Percentiles rank a stretch among this genome's conserved stretches.
These are phyloP conservation scores for Caenorhabditis sp. DNA, from an alignment of 2,888 invertebrate species.

Conservation along the genomic window DNA sequence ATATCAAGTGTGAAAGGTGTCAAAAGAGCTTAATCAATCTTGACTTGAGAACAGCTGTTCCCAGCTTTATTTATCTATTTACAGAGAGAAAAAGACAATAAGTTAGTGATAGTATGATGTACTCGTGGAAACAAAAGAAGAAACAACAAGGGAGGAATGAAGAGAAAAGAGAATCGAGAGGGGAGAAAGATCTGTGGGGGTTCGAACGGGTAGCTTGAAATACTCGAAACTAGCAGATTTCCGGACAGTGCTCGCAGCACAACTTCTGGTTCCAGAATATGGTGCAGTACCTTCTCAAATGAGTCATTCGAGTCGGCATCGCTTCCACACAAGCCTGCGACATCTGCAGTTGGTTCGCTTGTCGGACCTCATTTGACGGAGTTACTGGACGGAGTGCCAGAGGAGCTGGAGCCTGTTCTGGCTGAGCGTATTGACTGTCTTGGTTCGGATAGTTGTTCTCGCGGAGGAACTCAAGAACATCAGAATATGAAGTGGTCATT, in stretches of 20 bases:
- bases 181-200: conserved; percentile 20
- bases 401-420: conserved; percentile 22
- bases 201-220: not conserved
- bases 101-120: not conserved
- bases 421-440: conserved; percentile 63
- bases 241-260: conserved; percentile 80
- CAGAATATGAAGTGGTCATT: conserved; percentile 78
- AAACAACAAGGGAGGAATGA: conserved; percentile 30
- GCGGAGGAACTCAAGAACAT: conserved; percentile 77
- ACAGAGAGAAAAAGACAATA: conserved; percentile 29
- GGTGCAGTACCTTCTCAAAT: conserved; percentile 80
- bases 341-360: conserved; percentile 55
- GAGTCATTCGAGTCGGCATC: conserved; percentile 78
- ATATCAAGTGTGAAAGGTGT: conserved; percentile 11
- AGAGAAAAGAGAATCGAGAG: conserved; percentile 6
- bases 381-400: conserved; percentile 36
- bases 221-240: conserved; percentile 72
- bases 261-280: conserved; percentile 83
- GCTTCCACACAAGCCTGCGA: conserved; percentile 68
- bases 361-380: conserved; percentile 37
- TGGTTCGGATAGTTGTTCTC: conserved; percentile 81
- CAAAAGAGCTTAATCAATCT: conserved; percentile 6
- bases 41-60: conserved; percentile 36
- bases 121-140: conserved; percentile 15
- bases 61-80: conserved; percentile 47